phyloP scores from a whole-genome alignment of 2,797 vertebrate genomes.

The Tangara arthus region DNA sequence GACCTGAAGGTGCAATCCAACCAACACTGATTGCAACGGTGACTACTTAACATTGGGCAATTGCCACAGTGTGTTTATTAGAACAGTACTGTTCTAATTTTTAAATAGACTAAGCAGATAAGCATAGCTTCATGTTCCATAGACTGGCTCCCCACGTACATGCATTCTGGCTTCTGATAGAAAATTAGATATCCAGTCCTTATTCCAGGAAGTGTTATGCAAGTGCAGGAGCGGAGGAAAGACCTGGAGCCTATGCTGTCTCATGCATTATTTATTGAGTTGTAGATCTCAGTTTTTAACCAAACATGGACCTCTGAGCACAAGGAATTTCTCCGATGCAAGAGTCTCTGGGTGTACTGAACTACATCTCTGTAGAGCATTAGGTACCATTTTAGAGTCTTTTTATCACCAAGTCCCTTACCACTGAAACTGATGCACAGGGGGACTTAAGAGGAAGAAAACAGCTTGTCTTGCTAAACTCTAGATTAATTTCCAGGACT shows the following conservation, averaged over 20 bases:
- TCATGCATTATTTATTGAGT: background rate
- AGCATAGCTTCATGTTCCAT: background rate
- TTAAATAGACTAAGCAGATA: background rate
- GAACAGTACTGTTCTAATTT: background rate
- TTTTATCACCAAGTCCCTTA: background rate
- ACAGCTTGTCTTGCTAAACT: background rate
- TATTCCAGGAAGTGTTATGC: background rate
- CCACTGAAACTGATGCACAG: background rate
- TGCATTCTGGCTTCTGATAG: background rate
- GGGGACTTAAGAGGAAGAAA: background rate
- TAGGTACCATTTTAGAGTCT: background rate
- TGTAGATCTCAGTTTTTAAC: background rate
- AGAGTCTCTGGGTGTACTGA: background rate
- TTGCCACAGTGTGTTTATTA: background rate
- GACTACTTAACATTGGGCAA: background rate
- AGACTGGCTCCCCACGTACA: background rate
- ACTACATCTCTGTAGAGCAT: background rate
- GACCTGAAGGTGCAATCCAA: background rate
- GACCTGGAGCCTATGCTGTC: background rate
- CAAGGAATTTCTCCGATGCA: background rate
- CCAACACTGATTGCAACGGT: background rate
- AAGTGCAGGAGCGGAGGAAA: background rate
- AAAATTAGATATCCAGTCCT: background rate
- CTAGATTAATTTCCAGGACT: background rate
- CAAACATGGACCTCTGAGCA: background rate